Percentiles rank a stretch among this genome's conserved stretches.
These are phyloP conservation scores for Phylloscopus trochiloides DNA, from an alignment of 2,113 vertebrate genomes.

Conservation along the genomic window DNA sequence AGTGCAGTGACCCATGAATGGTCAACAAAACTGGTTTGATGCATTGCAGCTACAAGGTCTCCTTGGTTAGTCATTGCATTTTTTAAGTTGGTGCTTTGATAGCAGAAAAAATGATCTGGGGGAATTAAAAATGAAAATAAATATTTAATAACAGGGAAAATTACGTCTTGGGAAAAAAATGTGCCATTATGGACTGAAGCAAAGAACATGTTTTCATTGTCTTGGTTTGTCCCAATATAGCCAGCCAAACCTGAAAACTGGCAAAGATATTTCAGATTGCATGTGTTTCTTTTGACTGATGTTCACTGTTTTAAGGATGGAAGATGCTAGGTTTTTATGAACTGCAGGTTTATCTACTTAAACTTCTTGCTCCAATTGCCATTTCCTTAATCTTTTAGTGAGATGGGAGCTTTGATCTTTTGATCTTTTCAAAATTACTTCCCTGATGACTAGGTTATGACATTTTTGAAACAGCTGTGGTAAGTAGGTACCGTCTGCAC, in stretches of 20 bases:
- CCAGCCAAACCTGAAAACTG: neutral
- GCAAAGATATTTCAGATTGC: neutral
- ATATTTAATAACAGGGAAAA: neutral
- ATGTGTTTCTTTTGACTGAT: neutral
- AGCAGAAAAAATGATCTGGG: neutral
- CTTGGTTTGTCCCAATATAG: neutral
- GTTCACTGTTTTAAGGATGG: neutral
- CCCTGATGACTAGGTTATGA: neutral
- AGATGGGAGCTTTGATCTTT: neutral
- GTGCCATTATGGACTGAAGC: neutral
- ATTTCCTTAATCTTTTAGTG: neutral
- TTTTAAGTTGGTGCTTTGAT: neutral
- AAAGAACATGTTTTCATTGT: neutral
- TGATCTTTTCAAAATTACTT: neutral
- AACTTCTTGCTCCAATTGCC: neutral
- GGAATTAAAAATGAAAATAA: neutral
- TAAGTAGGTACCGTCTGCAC: neutral
- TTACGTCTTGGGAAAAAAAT: neutral
- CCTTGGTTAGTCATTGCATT: conserved; percentile 15
- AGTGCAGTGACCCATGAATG: neutral
- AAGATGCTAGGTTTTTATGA: neutral
- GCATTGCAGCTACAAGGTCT: conserved; percentile 21
- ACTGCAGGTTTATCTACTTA: neutral
- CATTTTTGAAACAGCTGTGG: neutral
- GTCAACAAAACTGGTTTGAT: conserved; percentile 17